Evolutionary conservation across 2,113 vertebrate species (phyloP).

Genomic region (Furnarius figulus): DNA sequence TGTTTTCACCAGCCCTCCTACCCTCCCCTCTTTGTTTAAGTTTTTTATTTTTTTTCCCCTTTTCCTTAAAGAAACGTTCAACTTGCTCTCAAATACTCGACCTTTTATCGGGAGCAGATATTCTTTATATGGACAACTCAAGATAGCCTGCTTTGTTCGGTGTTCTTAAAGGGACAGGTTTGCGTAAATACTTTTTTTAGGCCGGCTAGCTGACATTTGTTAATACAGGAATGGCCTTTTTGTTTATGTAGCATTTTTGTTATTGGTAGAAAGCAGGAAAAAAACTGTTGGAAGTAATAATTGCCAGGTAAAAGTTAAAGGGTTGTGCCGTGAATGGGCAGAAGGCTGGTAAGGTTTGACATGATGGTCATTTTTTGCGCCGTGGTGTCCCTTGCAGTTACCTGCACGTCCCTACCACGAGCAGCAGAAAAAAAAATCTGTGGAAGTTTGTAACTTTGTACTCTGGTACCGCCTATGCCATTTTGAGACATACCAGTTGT

Average conservation of each 20-base stretch:
- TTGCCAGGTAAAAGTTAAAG: not conserved
- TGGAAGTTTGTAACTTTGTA: not conserved
- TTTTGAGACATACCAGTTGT: not conserved
- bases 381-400: fast-evolving
- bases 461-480: fast-evolving
- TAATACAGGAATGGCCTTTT: not conserved
- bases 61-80: not conserved
- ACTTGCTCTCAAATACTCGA: not conserved
- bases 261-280: not conserved
- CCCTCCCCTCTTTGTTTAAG: no score
- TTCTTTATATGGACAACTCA: not conserved
- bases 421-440: not conserved
- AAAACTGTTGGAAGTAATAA: not conserved
- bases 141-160: not conserved
- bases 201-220: not conserved
- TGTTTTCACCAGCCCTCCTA: not conserved
- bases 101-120: slow-evolving; percentile 18
- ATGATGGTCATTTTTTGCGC: not conserved
- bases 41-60: no score
- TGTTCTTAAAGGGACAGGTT: slow-evolving; percentile 33
- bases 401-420: not conserved
- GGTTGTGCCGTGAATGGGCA: not conserved
- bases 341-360: not conserved
- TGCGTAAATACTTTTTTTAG: not conserved
- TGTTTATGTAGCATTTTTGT: not conserved